Evolutionary conservation across 1,140 invertebrate genomes (phyloP), one percentile per base, ranked within the genome.

Genomic region (Ectropis grisescens): DNA sequence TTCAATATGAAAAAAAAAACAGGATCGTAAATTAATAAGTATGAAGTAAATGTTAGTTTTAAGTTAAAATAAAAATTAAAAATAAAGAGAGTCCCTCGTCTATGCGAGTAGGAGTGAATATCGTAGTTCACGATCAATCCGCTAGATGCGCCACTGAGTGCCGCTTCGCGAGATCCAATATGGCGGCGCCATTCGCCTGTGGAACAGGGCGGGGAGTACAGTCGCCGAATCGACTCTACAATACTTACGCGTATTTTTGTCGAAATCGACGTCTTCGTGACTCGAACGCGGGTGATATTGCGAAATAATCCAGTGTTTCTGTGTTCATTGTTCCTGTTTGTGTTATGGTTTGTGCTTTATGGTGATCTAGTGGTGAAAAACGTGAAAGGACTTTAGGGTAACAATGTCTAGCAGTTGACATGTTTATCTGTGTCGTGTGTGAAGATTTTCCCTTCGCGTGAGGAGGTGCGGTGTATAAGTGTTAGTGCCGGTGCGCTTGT

Each of bases 371-470:
- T 78, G 62, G 64, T 81, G 68, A 72, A 67, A 69, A 76, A 69
- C 69, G 69, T 75, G 62, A 64, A 79, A 71, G 62, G 58, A 75
- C 67, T 70, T 76, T 72, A 70, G 59, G 72, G 72, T 75, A 76
- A 78, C 72, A 75, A 81, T 81, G 76, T 81, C 69, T 81, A 81
- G 72, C 53, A 72, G 72, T 78, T 81, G 76, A 81, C 76, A 81
- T 81, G 76, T 81, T 81, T 81, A 81, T 81, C 76, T 81, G 72
- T 79, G 72, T 71, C 69, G 71, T 78, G 71, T 81, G 72, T 81
- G 76, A 81, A 78, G 76, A 81, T 78, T 81, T 81, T 81, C 76
- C 76, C 72, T 78, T 78, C 68, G 72, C 67, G 72, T 81, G 70
- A 75, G 75, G 68, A 74, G 70, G 61, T 60, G 57, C 44, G 46